These are phyloP conservation scores for Platysteira castanea DNA, from an alignment of 2,113 vertebrate species.

Conservation along the genomic window DNA sequence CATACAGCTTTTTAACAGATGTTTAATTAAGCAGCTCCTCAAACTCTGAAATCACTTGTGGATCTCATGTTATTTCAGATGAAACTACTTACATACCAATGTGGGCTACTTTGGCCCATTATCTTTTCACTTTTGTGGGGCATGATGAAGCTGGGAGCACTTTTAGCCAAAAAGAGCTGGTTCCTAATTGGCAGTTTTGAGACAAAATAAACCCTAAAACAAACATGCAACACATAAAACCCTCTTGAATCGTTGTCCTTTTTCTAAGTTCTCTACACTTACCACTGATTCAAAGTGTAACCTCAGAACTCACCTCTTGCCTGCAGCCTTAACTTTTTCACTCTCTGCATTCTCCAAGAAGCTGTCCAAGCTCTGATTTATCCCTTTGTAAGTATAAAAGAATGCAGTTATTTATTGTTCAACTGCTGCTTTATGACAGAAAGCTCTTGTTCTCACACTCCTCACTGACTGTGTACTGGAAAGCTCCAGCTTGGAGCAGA, in stretches of 20 bases:
- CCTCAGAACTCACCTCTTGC: background rate
- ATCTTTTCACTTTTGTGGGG: background rate
- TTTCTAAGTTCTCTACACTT: background rate
- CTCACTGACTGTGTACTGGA: background rate
- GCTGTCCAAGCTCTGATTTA: background rate
- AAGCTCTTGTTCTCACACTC: background rate
- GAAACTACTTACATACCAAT: slow-evolving; percentile 27
- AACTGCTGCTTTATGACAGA: background rate
- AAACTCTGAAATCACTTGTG: slow-evolving; percentile 43
- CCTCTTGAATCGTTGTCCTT: background rate
- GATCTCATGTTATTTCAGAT: slow-evolving; percentile 56
- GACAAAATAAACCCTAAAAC: background rate
- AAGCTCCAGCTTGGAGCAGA: background rate
- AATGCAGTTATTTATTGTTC: slow-evolving; percentile 1
- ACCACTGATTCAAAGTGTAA: background rate
- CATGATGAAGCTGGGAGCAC: background rate
- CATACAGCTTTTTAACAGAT: slow-evolving; percentile 74
- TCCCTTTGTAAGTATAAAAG: background rate
- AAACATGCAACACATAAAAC: background rate
- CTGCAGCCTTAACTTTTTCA: background rate
- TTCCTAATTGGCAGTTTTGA: background rate
- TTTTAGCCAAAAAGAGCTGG: background rate
- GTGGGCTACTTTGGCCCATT: background rate
- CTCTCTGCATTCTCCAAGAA: background rate
- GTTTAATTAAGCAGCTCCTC: slow-evolving; percentile 61